Conservation (phyloP, 2,797 vertebrate genomes). For the Gobio occitaniae region DNA sequence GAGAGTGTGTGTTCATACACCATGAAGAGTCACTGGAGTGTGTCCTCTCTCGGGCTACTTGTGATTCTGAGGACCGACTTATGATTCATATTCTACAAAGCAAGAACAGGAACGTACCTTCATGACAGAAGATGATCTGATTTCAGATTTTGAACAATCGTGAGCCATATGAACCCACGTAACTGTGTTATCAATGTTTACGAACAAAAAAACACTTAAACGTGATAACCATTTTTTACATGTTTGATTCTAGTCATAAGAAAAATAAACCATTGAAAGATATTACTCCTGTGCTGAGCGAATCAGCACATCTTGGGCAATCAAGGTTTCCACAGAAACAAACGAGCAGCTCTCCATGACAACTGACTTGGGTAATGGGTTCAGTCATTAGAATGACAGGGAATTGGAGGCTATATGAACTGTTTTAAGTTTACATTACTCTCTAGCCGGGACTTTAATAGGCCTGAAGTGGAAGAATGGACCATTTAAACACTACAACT, state of each 20-base stretch:
- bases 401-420: constrained; percentile 70
- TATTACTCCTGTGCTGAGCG: constrained; percentile 67
- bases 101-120: background rate
- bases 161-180: background rate
- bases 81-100: background rate
- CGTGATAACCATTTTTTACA: constrained; percentile 34
- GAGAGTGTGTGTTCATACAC: constrained; percentile 7
- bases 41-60: constrained; percentile 36
- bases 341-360: constrained; percentile 76
- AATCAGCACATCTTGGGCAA: constrained; percentile 75
- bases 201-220: background rate
- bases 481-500: constrained; percentile 75
- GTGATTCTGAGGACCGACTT: background rate
- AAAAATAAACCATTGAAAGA: background rate
- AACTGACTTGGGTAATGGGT: constrained; percentile 64
- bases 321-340: constrained; percentile 77
- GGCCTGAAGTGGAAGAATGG: constrained; percentile 79
- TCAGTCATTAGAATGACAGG: constrained; percentile 54
- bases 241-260: constrained; percentile 41
- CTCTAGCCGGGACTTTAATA: constrained; percentile 83
- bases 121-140: background rate
- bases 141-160: background rate
- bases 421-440: constrained; percentile 77
- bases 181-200: background rate
- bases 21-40: constrained; percentile 42